Conservation (phyloP, 2,888 invertebrate genomes). For the Drosophila borborema region DNA sequence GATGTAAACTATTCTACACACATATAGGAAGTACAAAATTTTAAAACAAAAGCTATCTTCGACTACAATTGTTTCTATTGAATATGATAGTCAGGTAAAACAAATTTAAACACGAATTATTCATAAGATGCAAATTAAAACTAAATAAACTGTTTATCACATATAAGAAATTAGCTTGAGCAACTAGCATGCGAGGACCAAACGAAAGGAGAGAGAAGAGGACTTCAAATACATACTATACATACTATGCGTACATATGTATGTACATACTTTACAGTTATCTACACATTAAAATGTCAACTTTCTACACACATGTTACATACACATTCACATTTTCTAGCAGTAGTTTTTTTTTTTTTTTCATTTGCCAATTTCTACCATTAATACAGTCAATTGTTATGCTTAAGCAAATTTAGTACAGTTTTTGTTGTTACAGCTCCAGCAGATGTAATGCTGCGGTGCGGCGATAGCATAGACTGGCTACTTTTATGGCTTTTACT, state of each 20-base stretch:
- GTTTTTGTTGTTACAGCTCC: constrained; percentile 30
- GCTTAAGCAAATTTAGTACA: constrained; percentile 42
- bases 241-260: too few relatives aligned
- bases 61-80: neutral
- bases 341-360: neutral
- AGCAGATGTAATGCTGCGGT: constrained; percentile 17
- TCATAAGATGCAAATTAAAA: neutral
- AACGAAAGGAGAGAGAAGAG: too few relatives aligned
- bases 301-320: neutral
- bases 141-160: neutral
- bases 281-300: neutral
- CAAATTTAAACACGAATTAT: neutral
- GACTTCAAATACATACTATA: neutral
- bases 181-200: neutral
- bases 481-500: constrained; percentile 16
- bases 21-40: neutral
- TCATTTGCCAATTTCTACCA: neutral
- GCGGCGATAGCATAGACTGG: constrained; percentile 1
- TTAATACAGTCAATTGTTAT: neutral
- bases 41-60: neutral
- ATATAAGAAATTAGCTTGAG: neutral
- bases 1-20: neutral
- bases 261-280: neutral
- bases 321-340: constrained; percentile 1
- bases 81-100: neutral